A percentile compares a stretch with the other conserved stretches of the same genome.
Conservation (phyloP, 2,888 invertebrate genomes). For the Mechanitis mazaeus region DNA sequence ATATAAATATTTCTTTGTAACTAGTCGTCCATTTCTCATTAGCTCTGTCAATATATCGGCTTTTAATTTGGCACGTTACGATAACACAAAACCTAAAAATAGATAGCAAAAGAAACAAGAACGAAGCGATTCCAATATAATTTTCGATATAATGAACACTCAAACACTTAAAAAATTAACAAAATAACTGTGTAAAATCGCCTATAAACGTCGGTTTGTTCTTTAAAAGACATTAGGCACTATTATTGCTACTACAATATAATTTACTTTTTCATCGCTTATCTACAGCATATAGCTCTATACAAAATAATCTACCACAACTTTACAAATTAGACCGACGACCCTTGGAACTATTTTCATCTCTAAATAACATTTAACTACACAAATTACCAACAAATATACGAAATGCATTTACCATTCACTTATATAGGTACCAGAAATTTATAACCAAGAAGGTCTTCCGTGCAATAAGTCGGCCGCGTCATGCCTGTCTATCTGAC, state of each 20-base stretch:
- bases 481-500: slow-evolving; percentile 67
- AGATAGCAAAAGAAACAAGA: slow-evolving; percentile 31
- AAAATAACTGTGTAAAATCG: slow-evolving; percentile 55
- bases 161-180: slow-evolving; percentile 67
- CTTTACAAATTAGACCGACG: slow-evolving; percentile 65
- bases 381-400: slow-evolving; percentile 51
- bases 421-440: slow-evolving; percentile 32
- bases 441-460: slow-evolving; percentile 73
- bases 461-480: slow-evolving; percentile 65
- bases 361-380: slow-evolving; percentile 71
- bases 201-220: slow-evolving; percentile 48
- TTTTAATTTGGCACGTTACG: slow-evolving; percentile 25
- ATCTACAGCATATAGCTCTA: slow-evolving; percentile 70
- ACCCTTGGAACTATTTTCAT: slow-evolving; percentile 57
- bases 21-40: not conserved
- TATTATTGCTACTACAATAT: slow-evolving; percentile 75
- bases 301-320: slow-evolving; percentile 73
- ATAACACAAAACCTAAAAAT: slow-evolving; percentile 16
- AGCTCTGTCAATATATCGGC: slow-evolving; percentile 9
- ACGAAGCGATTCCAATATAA: slow-evolving; percentile 25
- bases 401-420: slow-evolving; percentile 27
- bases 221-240: slow-evolving; percentile 74
- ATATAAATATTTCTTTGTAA: no score
- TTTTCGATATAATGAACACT: slow-evolving; percentile 52
- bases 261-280: slow-evolving; percentile 61